A percentile compares a stretch with the other conserved stretches of the same genome.
Conservation (phyloP, 2,113 vertebrate species). For the Crotalus horridus region DNA sequence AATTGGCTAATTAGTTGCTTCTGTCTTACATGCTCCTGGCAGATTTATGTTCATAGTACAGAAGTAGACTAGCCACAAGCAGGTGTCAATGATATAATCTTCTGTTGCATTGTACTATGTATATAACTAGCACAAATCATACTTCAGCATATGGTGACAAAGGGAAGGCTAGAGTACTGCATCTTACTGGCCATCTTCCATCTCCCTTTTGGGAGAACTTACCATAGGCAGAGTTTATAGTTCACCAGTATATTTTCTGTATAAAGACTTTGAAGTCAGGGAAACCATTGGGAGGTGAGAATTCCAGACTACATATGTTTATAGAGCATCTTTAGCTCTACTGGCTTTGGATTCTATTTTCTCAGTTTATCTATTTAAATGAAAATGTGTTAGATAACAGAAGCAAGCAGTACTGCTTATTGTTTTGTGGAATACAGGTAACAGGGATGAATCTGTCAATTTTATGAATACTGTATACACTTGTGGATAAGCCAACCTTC, state of each 20-base stretch:
- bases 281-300: neutral
- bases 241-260: neutral
- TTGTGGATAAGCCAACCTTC: neutral
- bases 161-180: neutral
- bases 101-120: neutral
- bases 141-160: neutral
- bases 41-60: neutral
- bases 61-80: neutral
- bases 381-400: neutral
- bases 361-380: neutral
- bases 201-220: neutral
- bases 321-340: neutral
- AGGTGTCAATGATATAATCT: neutral
- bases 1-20: neutral
- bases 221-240: neutral
- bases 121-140: neutral
- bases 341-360: neutral
- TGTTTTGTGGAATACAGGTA: neutral
- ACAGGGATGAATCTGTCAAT: neutral
- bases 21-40: neutral
- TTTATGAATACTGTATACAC: neutral
- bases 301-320: neutral
- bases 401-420: neutral
- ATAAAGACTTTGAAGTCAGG: neutral
- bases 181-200: neutral